Percentiles rank a stretch among this genome's conserved stretches.
Evolutionary conservation across 1,140 invertebrate genomes (phyloP).

Genomic region (Bombyx mori): ASM3026992v2 NC_085127.1:8754501-8755000

Average conservation of each 20-base stretch:
- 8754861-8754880: background rate
- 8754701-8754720: conserved; percentile 22
- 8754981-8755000: conserved; percentile 1
- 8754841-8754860: background rate
- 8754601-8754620: conserved; percentile 8
- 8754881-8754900: background rate
- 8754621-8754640: conserved; percentile 12
- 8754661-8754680: conserved; percentile 41
- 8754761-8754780: too few species aligned
- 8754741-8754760: too few species aligned
- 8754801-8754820: too few species aligned
- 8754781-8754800: too few species aligned
- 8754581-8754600: conserved; percentile 3
- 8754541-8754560: background rate
- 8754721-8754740: too few species aligned
- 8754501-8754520: background rate
- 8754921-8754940: conserved; percentile 3
- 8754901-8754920: background rate
- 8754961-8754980: conserved; percentile 1
- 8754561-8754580: conserved; percentile 1
- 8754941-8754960: conserved; percentile 4
- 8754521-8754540: background rate
- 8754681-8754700: conserved; percentile 46
- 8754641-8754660: conserved; percentile 30
- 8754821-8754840: too few species aligned